phyloP scores from a whole-genome alignment of 2,888 invertebrate genomes.

The Eilema depressum region DNA sequence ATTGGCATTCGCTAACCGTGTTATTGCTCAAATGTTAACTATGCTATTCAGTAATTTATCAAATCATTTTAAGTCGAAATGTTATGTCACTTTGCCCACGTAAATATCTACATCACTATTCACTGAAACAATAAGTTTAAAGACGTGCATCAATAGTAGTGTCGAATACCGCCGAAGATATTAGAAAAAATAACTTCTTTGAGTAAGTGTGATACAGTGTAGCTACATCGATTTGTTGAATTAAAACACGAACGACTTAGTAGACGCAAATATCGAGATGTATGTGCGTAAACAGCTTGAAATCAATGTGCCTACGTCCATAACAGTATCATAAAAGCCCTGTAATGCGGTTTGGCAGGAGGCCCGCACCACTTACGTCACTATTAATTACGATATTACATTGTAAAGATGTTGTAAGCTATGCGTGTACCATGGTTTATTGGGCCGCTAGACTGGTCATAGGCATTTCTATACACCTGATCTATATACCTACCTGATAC shows the following conservation, averaged over 20 bases:
- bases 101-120: conserved; percentile 1
- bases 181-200: conserved; percentile 15
- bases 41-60: conserved; percentile 14
- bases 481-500: background rate
- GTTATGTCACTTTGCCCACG: background rate
- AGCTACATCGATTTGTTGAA: conserved; percentile 14
- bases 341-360: conserved; percentile 30
- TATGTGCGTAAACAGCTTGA: conserved; percentile 28
- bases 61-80: conserved; percentile 18
- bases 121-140: conserved; percentile 10
- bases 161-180: conserved; percentile 17
- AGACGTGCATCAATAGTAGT: conserved; percentile 10
- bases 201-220: conserved; percentile 1
- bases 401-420: conserved; percentile 45
- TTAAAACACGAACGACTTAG: conserved; percentile 24
- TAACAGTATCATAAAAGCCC: conserved; percentile 46
- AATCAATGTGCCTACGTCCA: conserved; percentile 40
- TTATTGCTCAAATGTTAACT: conserved; percentile 37
- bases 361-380: conserved; percentile 37
- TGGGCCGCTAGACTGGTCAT: conserved; percentile 36
- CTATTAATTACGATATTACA: conserved; percentile 47
- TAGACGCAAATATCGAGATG: too few species aligned
- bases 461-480: background rate
- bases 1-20: conserved; percentile 41
- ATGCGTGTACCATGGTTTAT: conserved; percentile 47